Conservation (phyloP, 2,888 invertebrate genomes). For the Drosophila atripex region DNA sequence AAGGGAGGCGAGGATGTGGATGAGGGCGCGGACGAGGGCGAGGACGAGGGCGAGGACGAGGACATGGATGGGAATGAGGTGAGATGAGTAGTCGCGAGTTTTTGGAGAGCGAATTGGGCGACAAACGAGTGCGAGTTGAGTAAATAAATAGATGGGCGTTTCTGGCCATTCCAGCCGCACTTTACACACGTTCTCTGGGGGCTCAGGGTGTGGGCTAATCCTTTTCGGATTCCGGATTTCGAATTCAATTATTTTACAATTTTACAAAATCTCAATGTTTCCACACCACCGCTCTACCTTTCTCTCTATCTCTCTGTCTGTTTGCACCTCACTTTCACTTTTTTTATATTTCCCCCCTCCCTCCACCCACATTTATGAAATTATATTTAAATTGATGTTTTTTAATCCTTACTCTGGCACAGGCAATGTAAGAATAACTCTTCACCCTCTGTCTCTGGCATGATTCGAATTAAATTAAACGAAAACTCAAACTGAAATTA, state of each 20-base stretch:
- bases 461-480: conserved; percentile 45
- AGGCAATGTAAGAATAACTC: conserved; percentile 33
- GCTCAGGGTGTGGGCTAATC: conserved; percentile 13
- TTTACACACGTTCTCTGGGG: conserved; percentile 12
- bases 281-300: conserved; percentile 12
- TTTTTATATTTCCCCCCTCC: conserved; percentile 6
- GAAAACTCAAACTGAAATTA: conserved; percentile 42
- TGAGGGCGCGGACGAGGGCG: conserved; percentile 22
- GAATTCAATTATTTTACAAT: conserved; percentile 19
- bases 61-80: conserved; percentile 10
- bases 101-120: conserved; percentile 36
- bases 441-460: conserved; percentile 43
- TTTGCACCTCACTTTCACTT: conserved; percentile 49
- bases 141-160: conserved; percentile 72
- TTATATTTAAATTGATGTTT: conserved; percentile 30
- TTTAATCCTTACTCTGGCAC: conserved; percentile 38
- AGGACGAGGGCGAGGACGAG: conserved; percentile 23
- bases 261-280: conserved; percentile 38
- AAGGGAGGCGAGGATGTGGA: conserved; percentile 21
- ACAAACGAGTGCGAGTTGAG: conserved; percentile 48
- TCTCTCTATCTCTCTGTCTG: conserved; percentile 29
- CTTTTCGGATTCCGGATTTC: background rate
- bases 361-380: conserved; percentile 26
- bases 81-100: conserved; percentile 34
- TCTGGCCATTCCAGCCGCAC: conserved; percentile 34